Conservation (phyloP, 2,113 vertebrate genomes). For the Oncorhynchus mykiss region DNA sequence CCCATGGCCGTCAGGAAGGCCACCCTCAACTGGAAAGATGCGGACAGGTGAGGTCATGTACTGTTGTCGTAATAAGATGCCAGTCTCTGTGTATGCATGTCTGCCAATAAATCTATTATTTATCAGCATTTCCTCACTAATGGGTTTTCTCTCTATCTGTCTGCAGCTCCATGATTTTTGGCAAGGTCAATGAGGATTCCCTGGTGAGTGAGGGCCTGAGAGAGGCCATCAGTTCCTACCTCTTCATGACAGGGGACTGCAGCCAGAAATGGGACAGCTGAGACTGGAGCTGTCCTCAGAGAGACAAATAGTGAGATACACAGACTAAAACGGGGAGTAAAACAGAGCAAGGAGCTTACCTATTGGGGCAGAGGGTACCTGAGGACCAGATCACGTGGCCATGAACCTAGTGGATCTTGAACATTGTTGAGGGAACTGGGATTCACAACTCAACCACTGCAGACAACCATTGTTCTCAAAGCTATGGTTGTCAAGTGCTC, state of each 20-base stretch:
- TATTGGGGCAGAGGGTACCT: too few relatives aligned
- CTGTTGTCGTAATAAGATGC: background rate
- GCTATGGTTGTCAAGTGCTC: too few relatives aligned
- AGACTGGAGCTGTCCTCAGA: background rate
- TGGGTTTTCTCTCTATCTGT: background rate
- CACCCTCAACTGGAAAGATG: slow-evolving; percentile 71
- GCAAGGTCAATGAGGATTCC: slow-evolving; percentile 57
- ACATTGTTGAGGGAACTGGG: background rate
- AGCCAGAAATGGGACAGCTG: slow-evolving; percentile 34
- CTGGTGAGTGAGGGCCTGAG: slow-evolving; percentile 76
- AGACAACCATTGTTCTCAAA: too few relatives aligned
- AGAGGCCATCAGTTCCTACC: slow-evolving; percentile 78
- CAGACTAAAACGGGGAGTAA: background rate
- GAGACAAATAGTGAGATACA: background rate
- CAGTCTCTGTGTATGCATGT: background rate
- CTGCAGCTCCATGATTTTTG: slow-evolving; percentile 69
- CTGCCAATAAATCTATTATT: background rate
- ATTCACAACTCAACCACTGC: background rate
- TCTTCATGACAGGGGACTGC: slow-evolving; percentile 69
- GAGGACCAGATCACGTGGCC: background rate
- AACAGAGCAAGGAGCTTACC: background rate
- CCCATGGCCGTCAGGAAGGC: slow-evolving; percentile 54
- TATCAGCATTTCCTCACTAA: background rate
- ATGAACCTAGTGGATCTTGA: background rate
- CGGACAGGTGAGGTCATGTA: slow-evolving; percentile 67